Percentiles rank a stretch among this genome's conserved stretches.
Conservation (phyloP, 1,140 invertebrate species). For the Caenorhabditis tropicalis region DNA sequence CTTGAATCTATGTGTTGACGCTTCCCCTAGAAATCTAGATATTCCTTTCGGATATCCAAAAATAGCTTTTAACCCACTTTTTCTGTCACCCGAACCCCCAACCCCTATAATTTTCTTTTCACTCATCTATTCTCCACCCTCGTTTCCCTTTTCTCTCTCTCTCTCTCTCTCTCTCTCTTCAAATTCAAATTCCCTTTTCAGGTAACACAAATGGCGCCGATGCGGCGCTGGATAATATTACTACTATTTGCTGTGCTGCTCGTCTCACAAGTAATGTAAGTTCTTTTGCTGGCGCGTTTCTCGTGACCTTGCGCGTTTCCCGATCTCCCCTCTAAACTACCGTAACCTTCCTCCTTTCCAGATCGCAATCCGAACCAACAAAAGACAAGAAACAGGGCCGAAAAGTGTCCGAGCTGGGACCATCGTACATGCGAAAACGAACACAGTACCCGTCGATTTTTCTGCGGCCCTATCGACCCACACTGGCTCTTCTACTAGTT, state of each 20-base stretch:
- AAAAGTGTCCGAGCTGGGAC: constrained; percentile 29
- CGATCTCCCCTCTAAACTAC: too few relatives aligned
- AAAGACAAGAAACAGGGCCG: constrained; percentile 25
- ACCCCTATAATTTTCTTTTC: neutral
- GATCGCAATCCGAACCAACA: constrained; percentile 36
- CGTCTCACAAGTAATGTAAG: constrained; percentile 32
- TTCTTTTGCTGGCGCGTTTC: neutral
- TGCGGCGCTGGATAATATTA: constrained; percentile 42
- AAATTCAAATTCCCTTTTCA: neutral
- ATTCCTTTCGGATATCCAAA: neutral
- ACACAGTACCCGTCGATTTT: constrained; percentile 1
- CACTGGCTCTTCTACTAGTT: constrained; percentile 7
- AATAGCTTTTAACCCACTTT: neutral
- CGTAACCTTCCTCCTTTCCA: neutral
- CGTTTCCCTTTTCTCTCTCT: too few relatives aligned
- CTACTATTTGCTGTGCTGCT: constrained; percentile 38
- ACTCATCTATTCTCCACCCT: neutral
- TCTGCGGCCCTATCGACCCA: constrained; percentile 1
- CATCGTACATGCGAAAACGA: constrained; percentile 28
- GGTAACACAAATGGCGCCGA: constrained; percentile 42
- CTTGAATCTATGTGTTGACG: too few relatives aligned
- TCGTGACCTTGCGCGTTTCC: too few relatives aligned
- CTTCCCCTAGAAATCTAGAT: too few relatives aligned
- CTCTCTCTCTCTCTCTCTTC: too few relatives aligned
- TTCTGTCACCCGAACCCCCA: neutral